phyloP scores from a whole-genome alignment of 2,797 vertebrate species.

The Coregonus suidteri region DNA sequence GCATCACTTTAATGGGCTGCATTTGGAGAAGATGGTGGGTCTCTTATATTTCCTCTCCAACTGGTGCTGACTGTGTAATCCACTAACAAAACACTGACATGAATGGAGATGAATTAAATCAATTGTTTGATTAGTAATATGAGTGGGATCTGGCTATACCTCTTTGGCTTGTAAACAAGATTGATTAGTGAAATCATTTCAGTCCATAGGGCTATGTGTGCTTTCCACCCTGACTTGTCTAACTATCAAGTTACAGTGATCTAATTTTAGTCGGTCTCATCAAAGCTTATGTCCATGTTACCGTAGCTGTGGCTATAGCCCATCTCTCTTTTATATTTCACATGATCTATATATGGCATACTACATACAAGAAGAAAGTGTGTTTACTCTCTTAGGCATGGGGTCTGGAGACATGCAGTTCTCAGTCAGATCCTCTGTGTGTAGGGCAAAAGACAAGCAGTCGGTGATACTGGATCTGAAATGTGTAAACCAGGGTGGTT shows the following conservation, averaged over 20 bases:
- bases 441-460: conserved; percentile 41
- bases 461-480: conserved; percentile 60
- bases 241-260: too few relatives aligned
- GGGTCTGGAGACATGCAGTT: background rate
- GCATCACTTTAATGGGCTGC: conserved; percentile 67
- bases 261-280: background rate
- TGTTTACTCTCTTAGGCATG: background rate
- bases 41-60: conserved; percentile 16
- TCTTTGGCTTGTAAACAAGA: too few relatives aligned
- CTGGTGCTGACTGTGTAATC: conserved; percentile 35
- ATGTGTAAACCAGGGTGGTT: conserved; percentile 59
- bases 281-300: background rate
- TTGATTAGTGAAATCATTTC: too few relatives aligned
- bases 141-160: too few relatives aligned
- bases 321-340: background rate
- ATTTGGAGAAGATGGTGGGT: background rate
- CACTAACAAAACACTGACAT: too few relatives aligned
- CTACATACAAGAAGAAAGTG: background rate
- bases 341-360: background rate
- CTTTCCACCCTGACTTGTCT: background rate
- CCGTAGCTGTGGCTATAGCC: background rate
- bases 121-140: too few relatives aligned
- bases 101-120: too few relatives aligned
- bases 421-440: conserved; percentile 13
- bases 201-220: too few relatives aligned